phyloP scores from a whole-genome alignment of 2,888 invertebrate species.

The Sicus ferrugineus region DNA sequence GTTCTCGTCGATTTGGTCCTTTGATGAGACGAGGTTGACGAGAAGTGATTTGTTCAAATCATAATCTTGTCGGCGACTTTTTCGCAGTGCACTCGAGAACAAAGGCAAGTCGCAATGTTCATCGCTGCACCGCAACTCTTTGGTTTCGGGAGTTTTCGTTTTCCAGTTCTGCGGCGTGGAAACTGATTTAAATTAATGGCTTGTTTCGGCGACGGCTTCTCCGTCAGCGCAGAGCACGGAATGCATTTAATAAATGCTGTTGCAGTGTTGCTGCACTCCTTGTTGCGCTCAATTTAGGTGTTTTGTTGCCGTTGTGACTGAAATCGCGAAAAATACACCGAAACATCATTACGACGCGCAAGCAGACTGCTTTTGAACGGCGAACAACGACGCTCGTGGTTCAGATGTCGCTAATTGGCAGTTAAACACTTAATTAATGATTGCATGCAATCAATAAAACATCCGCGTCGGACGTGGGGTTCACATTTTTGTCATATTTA shows the following conservation, averaged over 20 bases:
- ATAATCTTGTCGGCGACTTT: too few species aligned
- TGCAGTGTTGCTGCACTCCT: background rate
- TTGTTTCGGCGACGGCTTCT: constrained; percentile 26
- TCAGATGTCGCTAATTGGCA: constrained; percentile 4
- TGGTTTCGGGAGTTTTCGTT: constrained; percentile 28
- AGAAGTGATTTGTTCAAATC: too few species aligned
- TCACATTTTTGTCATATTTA: background rate
- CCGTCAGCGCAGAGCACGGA: constrained; percentile 21
- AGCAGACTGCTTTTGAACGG: background rate
- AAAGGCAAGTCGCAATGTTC: constrained; percentile 12
- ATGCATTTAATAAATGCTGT: constrained; percentile 23
- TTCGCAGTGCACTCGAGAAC: constrained; percentile 1
- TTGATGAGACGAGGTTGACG: too few species aligned
- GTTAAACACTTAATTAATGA: constrained; percentile 1
- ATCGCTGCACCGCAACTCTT: constrained; percentile 30
- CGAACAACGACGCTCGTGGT: background rate
- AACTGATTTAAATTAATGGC: constrained; percentile 35
- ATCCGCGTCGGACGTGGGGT: background rate
- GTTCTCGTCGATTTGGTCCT: too few species aligned
- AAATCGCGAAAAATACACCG: background rate
- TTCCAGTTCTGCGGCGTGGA: constrained; percentile 31
- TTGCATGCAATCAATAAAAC: background rate
- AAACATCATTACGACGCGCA: background rate
- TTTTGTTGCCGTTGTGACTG: background rate
- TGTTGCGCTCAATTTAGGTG: constrained; percentile 2